Evolutionary conservation across 2,113 vertebrate genomes (phyloP), one percentile per base, ranked within the genome.

Genomic region (Melierax canorus): DNA sequence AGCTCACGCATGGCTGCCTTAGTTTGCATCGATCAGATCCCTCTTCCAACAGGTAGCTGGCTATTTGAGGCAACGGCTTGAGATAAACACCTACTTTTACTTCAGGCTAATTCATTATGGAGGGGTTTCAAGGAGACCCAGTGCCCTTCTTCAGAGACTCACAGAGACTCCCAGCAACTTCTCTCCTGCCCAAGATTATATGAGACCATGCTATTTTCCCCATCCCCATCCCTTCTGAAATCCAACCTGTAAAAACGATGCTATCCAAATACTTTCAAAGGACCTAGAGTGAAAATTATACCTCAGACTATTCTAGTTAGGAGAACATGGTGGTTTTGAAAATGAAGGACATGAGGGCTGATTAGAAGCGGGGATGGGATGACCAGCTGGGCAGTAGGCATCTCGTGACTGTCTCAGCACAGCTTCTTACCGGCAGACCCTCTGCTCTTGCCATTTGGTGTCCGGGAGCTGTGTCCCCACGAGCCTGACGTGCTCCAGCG

Each of bases 11-110:
- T 96, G 96, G 98, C 98, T 98, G 98, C 97, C 97, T 80, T 36
- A 73, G 89, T 98, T 95, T 94, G 97, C 99, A 99, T 99, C 99
- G 98, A 99, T 99, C 98, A 98, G 90, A 72, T 91, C 96, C 97
- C 94, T 98, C 98, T 98, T 99, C 98, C 98, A 98, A 98, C 99
- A 99, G 98, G 99, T 99, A 98, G 97, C 96, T 48, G 39, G 94
- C 97, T 91, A 68, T 93, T 92, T 56, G 86, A 98, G 97, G 95
- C 97, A 97, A 95, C 60, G 45, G 36, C 96, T 97, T 50, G 87
- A 97, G 95, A 97, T 95, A 94, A 97, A 94, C 98, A 96, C 97
- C 97, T 95, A 55, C 97, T 92, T 95, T 85, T 72, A 81, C 98
- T 97, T 67, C 90, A 90, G 97, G 94, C 97, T 97, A 94, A 78